phyloP scores from a whole-genome alignment of 2,888 invertebrate genomes.

The Conchocele bisecta region DNA sequence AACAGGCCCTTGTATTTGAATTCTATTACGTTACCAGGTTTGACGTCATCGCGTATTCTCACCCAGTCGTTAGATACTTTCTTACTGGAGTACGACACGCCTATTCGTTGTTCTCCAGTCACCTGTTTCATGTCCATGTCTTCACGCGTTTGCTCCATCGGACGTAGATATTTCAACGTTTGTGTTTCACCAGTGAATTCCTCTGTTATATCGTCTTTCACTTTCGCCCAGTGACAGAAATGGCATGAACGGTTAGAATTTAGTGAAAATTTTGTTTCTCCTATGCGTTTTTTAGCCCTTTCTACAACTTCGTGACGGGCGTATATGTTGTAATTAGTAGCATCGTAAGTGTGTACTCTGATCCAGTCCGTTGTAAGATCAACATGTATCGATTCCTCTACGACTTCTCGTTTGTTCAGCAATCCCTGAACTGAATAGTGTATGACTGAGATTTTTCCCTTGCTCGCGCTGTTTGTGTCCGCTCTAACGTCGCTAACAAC shows the following conservation, averaged over 20 bases:
- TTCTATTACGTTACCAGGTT: conserved; percentile 17
- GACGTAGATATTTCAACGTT: background rate
- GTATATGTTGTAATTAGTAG: conserved; percentile 2
- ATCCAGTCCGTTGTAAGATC: conserved; percentile 10
- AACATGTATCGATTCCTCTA: conserved; percentile 15
- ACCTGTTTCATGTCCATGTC: background rate
- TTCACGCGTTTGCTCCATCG: background rate
- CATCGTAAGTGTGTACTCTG: conserved; percentile 10
- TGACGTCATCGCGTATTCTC: conserved; percentile 28
- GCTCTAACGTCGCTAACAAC: conserved; percentile 15
- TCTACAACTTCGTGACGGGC: conserved; percentile 25
- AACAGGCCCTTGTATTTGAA: background rate
- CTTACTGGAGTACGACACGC: conserved; percentile 17
- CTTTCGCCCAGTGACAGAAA: conserved; percentile 49
- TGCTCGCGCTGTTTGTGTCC: background rate
- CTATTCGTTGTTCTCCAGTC: conserved; percentile 25
- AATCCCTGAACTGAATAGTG: conserved; percentile 16
- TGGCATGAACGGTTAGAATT: conserved; percentile 34
- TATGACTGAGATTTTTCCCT: conserved; percentile 23
- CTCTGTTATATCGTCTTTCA: conserved; percentile 6
- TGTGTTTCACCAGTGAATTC: background rate
- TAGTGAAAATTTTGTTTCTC: conserved; percentile 35
- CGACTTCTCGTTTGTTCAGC: conserved; percentile 14
- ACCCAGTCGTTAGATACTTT: conserved; percentile 3
- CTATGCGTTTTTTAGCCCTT: conserved; percentile 35